phyloP scores from a whole-genome alignment of 2,888 invertebrate genomes.

The Callinectes sapidus region DNA sequence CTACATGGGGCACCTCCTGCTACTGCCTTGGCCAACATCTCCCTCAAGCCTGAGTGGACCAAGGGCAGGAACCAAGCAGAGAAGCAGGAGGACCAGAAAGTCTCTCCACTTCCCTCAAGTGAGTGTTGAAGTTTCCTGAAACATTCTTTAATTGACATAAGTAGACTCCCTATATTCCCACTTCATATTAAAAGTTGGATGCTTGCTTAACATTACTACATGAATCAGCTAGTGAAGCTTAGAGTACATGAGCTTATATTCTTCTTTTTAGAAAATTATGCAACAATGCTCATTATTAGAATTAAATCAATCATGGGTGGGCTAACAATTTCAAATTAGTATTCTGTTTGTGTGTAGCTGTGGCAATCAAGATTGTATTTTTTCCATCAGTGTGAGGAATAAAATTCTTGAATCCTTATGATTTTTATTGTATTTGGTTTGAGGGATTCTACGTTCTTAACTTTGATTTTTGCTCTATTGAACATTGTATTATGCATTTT shows the following conservation, averaged over 20 bases:
- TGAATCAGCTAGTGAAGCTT: not conserved
- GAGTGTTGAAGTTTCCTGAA: not conserved
- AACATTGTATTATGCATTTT: not conserved
- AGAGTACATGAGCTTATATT: no score
- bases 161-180: not conserved
- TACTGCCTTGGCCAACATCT: slow-evolving; percentile 45
- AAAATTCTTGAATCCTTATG: not conserved
- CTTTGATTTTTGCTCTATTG: not conserved
- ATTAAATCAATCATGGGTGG: no score
- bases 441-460: not conserved
- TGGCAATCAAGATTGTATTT: no score
- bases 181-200: not conserved
- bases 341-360: no score
- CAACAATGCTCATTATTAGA: no score
- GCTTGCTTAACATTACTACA: not conserved
- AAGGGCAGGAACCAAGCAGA: not conserved
- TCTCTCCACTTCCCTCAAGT: not conserved
- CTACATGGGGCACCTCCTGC: slow-evolving; percentile 54
- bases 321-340: no score
- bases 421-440: no score
- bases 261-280: no score
- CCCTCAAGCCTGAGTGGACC: slow-evolving; percentile 64
- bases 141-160: not conserved
- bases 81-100: not conserved
- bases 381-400: no score